Base-by-base conservation (phyloP, 1,140 invertebrate genomes). In the Oedothorax gibbosus region DNA sequence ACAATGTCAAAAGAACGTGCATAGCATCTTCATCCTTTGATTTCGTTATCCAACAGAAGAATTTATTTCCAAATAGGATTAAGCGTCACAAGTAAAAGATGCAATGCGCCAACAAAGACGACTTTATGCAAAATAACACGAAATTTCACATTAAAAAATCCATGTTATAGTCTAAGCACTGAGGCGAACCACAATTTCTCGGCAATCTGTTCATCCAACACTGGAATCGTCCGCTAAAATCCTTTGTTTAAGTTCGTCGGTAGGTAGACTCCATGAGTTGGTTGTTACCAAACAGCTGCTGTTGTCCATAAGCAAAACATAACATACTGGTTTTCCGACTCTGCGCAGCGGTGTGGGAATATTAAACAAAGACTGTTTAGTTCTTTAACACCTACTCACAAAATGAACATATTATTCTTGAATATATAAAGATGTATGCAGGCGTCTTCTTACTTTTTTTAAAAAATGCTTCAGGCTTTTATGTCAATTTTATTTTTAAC, bases 81-180 rank as follows among this genome's bases (percentile, higher is more conserved):
- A 68, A 20, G 50, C 77, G 15, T 56, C 15, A 57, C 60, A 69
- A 72, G 69, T 20, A 82, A 71, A 56, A 82, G 68, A 82, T 82
- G 80, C 80, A 82, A 82, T 82, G 80, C 80, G 77, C 68, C 77
- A 79, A 79, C 77, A 79, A 79, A 82, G 80, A 66, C 72, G 11
- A 62, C 12, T 15, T 50, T 60, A 51, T 60, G 50, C 57, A 64
- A 66, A 21, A 35, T 50, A 77, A 77, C 57, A 64, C 54, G n/a
- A 15, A 15, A 9, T 18, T 50, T 9, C 51, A 77, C 15, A 51
- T 35, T 75, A 77, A 77, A n/a, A 77, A 60, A 15, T 35, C 15
- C 10, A 10, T n/a, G 18, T 5, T 11, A 62, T 60, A 18, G 60
- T 18, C 20, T 15, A 64, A 50, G 75, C n/a, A 51, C 20, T 77